A percentile compares a stretch with the other conserved stretches of the same genome.
phyloP scores from a whole-genome alignment of 2,888 invertebrate genomes.

The Drosophila aldrichi region DNA sequence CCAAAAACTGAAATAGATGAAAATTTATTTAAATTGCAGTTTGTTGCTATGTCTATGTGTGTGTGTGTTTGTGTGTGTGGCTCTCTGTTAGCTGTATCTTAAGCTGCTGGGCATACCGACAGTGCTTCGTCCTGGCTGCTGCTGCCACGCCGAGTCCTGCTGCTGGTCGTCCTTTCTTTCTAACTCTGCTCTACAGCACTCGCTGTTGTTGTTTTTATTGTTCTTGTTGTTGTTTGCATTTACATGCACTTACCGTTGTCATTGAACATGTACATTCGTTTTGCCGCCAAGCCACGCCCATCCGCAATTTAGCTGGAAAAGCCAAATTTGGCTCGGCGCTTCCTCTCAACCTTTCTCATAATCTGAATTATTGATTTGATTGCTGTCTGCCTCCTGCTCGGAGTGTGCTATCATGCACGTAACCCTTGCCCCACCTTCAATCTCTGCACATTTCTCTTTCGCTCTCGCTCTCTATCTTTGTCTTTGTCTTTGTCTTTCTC shows the following conservation, averaged over 20 bases:
- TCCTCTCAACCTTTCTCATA: slow-evolving; percentile 63
- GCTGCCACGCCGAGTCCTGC: not conserved
- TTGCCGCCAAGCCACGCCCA: slow-evolving; percentile 20
- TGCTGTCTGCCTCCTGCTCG: slow-evolving; percentile 42
- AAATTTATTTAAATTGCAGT: slow-evolving; percentile 72
- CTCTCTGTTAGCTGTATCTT: slow-evolving; percentile 35
- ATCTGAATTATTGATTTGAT: slow-evolving; percentile 80
- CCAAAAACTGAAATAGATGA: slow-evolving; percentile 73
- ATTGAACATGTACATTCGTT: slow-evolving; percentile 77
- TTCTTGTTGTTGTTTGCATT: slow-evolving; percentile 61
- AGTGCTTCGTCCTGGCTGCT: not conserved
- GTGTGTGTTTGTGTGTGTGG: slow-evolving; percentile 15
- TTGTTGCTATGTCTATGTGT: slow-evolving; percentile 18
- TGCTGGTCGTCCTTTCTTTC: slow-evolving; percentile 4
- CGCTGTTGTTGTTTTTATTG: slow-evolving; percentile 23
- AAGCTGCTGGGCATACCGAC: slow-evolving; percentile 15
- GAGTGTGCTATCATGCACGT: slow-evolving; percentile 8
- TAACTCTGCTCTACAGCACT: not conserved
- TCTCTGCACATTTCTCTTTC: not conserved
- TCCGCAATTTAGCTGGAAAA: slow-evolving; percentile 6
- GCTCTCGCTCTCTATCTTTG: not conserved
- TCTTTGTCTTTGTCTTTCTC: not conserved
- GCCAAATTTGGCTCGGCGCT: slow-evolving; percentile 50
- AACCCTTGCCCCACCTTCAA: slow-evolving; percentile 5
- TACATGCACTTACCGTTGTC: slow-evolving; percentile 81